phyloP scores from a whole-genome alignment of 1,140 invertebrate species.

The Zaprionus davidi region DNA sequence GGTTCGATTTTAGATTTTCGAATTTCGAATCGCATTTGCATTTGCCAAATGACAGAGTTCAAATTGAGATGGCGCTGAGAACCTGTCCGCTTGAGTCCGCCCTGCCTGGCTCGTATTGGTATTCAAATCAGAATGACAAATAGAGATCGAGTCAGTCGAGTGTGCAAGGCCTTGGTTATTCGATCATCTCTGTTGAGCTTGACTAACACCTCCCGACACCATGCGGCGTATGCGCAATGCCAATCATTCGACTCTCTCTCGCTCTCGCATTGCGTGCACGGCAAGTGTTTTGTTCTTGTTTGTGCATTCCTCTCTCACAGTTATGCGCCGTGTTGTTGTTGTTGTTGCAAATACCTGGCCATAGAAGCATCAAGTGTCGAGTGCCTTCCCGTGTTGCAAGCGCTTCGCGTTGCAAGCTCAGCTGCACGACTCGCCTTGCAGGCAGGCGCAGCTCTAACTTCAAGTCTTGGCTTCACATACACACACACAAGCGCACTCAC shows the following conservation, averaged over 20 bases:
- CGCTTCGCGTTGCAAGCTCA: conserved; percentile 17
- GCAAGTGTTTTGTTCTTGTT: conserved; percentile 73
- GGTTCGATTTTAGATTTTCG: conserved; percentile 50
- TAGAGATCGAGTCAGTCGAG: conserved; percentile 32
- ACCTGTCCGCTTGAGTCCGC: not conserved
- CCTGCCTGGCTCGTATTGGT: not conserved
- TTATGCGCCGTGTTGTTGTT: conserved; percentile 31
- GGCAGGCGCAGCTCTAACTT: conserved; percentile 36
- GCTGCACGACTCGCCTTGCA: conserved; percentile 14
- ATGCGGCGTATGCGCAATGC: conserved; percentile 64
- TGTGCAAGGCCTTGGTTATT: conserved; percentile 61
- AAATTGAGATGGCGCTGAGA: conserved; percentile 8
- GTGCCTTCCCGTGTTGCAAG: conserved; percentile 43
- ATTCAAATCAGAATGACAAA: conserved; percentile 5
- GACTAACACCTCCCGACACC: conserved; percentile 6
- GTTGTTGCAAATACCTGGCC: conserved; percentile 61
- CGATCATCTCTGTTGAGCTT: conserved; percentile 23
- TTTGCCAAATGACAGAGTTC: conserved; percentile 72
- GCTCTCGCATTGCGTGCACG: conserved; percentile 49
- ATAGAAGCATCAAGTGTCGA: conserved; percentile 69
- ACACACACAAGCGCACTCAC: conserved; percentile 12
- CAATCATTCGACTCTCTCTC: not conserved
- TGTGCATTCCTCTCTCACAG: conserved; percentile 68
- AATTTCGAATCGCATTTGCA: conserved; percentile 42
- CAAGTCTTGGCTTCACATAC: conserved; percentile 21